These are phyloP conservation scores for Sebastes diaconus DNA, from an alignment of 2,797 vertebrate genomes.

Conservation along the genomic window DNA sequence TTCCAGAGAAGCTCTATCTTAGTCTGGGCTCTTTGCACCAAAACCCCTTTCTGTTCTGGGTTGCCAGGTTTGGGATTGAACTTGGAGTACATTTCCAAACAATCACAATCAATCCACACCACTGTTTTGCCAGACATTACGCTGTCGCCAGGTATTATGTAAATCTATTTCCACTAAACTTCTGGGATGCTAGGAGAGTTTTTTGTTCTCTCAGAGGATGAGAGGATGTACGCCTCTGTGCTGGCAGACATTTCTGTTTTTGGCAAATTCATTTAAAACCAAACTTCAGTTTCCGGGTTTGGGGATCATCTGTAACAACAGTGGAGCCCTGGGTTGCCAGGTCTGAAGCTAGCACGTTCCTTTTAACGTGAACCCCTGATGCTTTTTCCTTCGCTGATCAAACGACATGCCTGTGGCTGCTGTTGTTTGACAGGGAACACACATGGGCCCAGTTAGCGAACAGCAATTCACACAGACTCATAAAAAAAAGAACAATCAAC, in stretches of 20 bases:
- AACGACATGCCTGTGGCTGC: constrained; percentile 49
- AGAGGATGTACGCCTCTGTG: constrained; percentile 1
- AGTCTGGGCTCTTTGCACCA: background rate
- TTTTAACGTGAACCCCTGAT: constrained; percentile 41
- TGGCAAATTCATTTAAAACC: background rate
- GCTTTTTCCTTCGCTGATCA: constrained; percentile 52
- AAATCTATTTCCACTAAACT: constrained; percentile 51
- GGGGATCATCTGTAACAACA: constrained; percentile 14
- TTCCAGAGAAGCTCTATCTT: constrained; percentile 8
- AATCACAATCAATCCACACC: constrained; percentile 38
- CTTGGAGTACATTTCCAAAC: constrained; percentile 21
- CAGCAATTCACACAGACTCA: constrained; percentile 28
- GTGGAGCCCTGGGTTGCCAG: constrained; percentile 19
- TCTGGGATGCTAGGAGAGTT: constrained; percentile 1
- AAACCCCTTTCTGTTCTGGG: background rate
- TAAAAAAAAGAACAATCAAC: constrained; percentile 47
- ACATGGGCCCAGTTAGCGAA: constrained; percentile 59
- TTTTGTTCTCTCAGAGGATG: constrained; percentile 8
- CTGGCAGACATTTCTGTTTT: constrained; percentile 18
- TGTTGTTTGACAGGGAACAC: constrained; percentile 58
- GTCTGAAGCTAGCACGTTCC: constrained; percentile 10
- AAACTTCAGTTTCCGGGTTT: constrained; percentile 13
- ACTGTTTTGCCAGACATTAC: constrained; percentile 38
- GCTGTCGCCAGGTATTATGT: constrained; percentile 36
- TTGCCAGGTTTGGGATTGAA: constrained; percentile 35